Conservation (phyloP, 2,888 invertebrate species). For the Ichneumon xanthorius region DNA sequence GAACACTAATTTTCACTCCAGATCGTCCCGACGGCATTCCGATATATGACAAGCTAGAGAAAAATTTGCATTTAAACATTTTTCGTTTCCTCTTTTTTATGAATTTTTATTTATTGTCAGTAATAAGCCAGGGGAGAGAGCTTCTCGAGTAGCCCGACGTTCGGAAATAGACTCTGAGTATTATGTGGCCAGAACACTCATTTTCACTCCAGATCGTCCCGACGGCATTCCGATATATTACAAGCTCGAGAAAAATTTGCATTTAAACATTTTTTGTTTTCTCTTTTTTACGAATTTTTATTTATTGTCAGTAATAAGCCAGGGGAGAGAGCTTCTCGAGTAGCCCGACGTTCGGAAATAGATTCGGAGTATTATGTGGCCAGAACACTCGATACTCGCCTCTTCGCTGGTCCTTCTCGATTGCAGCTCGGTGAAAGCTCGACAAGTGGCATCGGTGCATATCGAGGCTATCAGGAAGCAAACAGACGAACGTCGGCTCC, state of each 20-base stretch:
- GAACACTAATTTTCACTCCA: too few relatives aligned
- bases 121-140: not conserved
- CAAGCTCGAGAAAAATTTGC: too few relatives aligned
- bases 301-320: not conserved
- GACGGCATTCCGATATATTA: too few relatives aligned
- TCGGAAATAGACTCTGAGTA: not conserved
- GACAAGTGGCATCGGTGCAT: conserved; percentile 53
- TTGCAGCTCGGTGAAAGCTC: conserved; percentile 22
- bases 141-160: not conserved
- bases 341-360: not conserved
- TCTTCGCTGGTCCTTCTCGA: conserved; percentile 10
- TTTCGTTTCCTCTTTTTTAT: too few relatives aligned
- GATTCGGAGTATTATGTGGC: not conserved
- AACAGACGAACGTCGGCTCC: conserved; percentile 29
- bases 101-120: not conserved
- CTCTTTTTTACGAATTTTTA: not conserved
- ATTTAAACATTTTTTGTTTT: not conserved
- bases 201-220: too few relatives aligned
- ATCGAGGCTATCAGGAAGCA: conserved; percentile 50
- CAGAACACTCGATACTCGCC: not conserved
- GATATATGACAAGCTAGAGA: too few relatives aligned
- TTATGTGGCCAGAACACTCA: not conserved
- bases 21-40: too few relatives aligned
- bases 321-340: conserved; percentile 2
- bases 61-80: not conserved